Conservation (phyloP, 2,888 invertebrate species). For the Arctia plantaginis region DNA sequence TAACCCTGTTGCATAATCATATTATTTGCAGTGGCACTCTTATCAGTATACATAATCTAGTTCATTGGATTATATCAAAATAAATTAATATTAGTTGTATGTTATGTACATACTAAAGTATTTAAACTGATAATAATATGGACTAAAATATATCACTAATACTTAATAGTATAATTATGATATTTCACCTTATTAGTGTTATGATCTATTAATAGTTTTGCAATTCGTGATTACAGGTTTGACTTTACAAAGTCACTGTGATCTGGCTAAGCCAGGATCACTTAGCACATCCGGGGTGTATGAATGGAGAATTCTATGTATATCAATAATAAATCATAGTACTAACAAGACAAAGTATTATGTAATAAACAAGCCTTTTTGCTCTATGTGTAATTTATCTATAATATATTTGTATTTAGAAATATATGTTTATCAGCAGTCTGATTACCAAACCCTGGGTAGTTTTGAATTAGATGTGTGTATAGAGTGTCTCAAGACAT, state of each 20-base stretch:
- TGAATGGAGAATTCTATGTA: not conserved
- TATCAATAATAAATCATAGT: no score
- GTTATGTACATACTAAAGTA: not conserved
- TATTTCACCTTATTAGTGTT: no score
- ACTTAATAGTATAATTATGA: not conserved
- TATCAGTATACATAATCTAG: slow-evolving; percentile 3
- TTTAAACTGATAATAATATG: not conserved
- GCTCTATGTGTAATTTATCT: not conserved
- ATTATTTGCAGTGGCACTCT: not conserved
- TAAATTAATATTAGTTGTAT: not conserved
- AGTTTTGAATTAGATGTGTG: not conserved
- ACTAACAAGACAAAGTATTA: no score
- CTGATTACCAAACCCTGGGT: not conserved
- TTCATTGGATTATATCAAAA: not conserved
- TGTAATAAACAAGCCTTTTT: no score
- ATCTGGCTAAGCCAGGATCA: not conserved
- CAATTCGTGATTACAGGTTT: no score
- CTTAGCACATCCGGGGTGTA: not conserved
- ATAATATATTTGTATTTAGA: not conserved
- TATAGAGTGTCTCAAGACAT: not conserved
- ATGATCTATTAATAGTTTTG: no score
- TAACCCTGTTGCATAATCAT: not conserved
- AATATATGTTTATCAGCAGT: not conserved
- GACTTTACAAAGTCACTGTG: no score
- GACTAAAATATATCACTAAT: not conserved